Conservation (phyloP, 2,113 vertebrate genomes). For the Leuciscus idus region DNA sequence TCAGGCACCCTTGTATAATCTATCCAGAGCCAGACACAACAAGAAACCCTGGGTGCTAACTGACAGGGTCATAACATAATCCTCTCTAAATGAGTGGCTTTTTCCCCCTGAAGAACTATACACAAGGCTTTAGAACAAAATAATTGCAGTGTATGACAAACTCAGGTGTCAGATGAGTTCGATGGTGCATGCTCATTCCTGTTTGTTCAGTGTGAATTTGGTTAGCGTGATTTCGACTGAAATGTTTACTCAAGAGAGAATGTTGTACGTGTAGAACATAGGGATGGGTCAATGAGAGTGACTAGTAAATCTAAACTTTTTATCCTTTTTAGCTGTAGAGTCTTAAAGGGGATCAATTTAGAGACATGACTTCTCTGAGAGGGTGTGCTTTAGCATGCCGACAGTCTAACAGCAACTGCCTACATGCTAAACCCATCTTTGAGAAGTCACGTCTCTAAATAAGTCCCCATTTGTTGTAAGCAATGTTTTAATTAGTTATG, state of each 20-base stretch:
- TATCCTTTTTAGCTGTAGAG: background rate
- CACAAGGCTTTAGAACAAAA: conserved; percentile 29
- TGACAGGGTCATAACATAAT: conserved; percentile 3
- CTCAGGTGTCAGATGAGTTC: background rate
- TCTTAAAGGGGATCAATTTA: background rate
- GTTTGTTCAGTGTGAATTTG: conserved; percentile 10
- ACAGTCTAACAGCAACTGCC: background rate
- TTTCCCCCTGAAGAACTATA: background rate
- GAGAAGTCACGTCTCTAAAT: background rate
- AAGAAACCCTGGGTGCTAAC: conserved; percentile 9
- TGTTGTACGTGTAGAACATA: background rate
- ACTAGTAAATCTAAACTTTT: background rate
- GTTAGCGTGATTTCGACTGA: background rate
- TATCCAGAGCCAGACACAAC: background rate
- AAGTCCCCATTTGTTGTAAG: too few species aligned
- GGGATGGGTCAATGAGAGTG: conserved; percentile 4
- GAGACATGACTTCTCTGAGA: background rate
- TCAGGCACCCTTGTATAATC: conserved; percentile 14
- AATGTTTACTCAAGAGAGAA: conserved; percentile 11
- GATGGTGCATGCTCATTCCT: background rate
- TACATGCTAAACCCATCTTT: background rate
- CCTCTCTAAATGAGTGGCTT: background rate
- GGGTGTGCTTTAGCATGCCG: background rate
- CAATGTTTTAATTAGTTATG: background rate
- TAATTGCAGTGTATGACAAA: conserved; percentile 26